phyloP scores from a whole-genome alignment of 2,888 invertebrate genomes.

The Brenthis ino region DNA sequence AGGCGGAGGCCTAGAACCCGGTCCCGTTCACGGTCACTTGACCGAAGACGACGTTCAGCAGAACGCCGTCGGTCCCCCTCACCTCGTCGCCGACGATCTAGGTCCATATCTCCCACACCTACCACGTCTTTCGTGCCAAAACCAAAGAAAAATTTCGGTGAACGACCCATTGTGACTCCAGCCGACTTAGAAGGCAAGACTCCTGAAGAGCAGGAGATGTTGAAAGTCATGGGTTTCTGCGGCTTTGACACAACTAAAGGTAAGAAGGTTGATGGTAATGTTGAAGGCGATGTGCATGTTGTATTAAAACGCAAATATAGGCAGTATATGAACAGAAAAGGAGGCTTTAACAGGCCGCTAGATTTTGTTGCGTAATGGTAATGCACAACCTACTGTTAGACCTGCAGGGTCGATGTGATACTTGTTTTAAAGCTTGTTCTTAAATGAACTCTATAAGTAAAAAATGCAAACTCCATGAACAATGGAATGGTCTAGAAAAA shows the following conservation, averaged over 20 bases:
- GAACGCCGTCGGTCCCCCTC: conserved; percentile 62
- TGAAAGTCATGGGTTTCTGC: conserved; percentile 98
- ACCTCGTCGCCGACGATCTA: conserved; percentile 58
- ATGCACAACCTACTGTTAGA: conserved; percentile 42
- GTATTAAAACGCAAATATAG: conserved; percentile 97
- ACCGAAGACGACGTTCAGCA: conserved; percentile 70
- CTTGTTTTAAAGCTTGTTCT: conserved; percentile 44
- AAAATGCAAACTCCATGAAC: no score
- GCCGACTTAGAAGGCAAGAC: conserved; percentile 95
- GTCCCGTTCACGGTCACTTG: conserved; percentile 71
- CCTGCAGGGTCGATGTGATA: conserved; percentile 49
- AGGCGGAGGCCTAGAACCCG: conserved; percentile 67
- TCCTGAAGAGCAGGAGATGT: conserved; percentile 96
- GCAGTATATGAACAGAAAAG: conserved; percentile 99
- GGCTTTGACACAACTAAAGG: conserved; percentile 98
- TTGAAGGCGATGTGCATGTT: conserved; percentile 96
- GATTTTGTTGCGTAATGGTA: conserved; percentile 93
- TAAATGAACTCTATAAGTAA: conserved; percentile 14
- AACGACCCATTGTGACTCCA: conserved; percentile 87
- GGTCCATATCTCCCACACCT: conserved; percentile 65
- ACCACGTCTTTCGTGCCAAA: conserved; percentile 67
- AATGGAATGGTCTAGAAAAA: no score
- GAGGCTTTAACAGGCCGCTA: conserved; percentile 98
- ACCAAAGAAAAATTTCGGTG: conserved; percentile 70
- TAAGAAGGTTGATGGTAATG: conserved; percentile 96